Percentiles rank a stretch among this genome's conserved stretches.
phyloP scores from a whole-genome alignment of 2,113 vertebrate genomes.

The Pollachius pollachius region DNA sequence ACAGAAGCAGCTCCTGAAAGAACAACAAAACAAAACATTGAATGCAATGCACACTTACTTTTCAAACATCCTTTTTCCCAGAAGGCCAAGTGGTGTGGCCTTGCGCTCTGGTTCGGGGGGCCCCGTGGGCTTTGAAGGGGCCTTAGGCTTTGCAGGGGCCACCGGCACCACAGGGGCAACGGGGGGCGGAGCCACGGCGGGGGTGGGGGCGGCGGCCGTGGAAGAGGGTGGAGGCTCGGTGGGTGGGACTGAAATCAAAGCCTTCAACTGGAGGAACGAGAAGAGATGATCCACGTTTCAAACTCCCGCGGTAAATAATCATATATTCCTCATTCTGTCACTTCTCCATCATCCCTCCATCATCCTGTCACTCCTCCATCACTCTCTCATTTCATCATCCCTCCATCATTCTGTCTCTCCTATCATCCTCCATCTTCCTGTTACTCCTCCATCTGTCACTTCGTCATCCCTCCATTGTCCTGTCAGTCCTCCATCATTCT shows the following conservation, averaged over 20 bases:
- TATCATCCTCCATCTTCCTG: too few relatives aligned
- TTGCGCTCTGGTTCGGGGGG: neutral
- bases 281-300: neutral
- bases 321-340: too few relatives aligned
- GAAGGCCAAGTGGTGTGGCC: conserved; percentile 34
- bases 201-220: neutral
- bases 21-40: too few relatives aligned
- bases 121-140: conserved; percentile 1
- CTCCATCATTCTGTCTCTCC: too few relatives aligned
- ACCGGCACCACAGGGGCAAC: neutral
- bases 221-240: rapidly evolving
- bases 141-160: neutral
- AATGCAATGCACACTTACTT: conserved; percentile 38
- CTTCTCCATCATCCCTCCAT: too few relatives aligned
- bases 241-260: conserved; percentile 52
- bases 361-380: too few relatives aligned
- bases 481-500: too few relatives aligned
- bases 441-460: too few relatives aligned
- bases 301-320: too few relatives aligned
- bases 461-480: too few relatives aligned
- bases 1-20: too few relatives aligned
- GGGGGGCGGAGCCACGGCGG: rapidly evolving
- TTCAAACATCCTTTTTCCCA: conserved; percentile 50
- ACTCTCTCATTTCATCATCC: too few relatives aligned
- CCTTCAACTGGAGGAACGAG: conserved; percentile 50